Evolutionary conservation across 2,888 invertebrate genomes (phyloP).

Genomic region (Euproctis similis): DNA sequence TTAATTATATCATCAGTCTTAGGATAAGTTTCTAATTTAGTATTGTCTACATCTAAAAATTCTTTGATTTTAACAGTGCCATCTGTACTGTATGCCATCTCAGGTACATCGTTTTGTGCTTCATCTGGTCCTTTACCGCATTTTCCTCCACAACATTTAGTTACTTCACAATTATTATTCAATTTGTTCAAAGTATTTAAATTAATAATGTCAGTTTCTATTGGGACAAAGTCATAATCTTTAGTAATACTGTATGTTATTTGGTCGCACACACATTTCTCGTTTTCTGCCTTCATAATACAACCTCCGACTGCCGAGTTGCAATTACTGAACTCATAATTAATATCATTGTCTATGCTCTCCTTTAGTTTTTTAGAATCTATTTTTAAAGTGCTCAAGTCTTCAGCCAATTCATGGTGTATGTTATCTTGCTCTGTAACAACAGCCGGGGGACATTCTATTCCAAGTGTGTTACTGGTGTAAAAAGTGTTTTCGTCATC

Average conservation of each 20-base stretch:
- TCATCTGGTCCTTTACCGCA: slow-evolving; percentile 10
- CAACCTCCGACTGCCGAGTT: slow-evolving; percentile 41
- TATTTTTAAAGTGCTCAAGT: neutral
- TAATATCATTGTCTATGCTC: neutral
- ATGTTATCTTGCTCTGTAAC: neutral
- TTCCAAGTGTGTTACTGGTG: neutral
- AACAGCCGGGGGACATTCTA: too few species aligned
- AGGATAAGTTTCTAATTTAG: slow-evolving; percentile 5
- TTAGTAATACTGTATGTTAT: slow-evolving; percentile 26
- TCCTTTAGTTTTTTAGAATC: neutral
- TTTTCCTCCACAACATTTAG: slow-evolving; percentile 33
- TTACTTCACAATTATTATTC: slow-evolving; percentile 28
- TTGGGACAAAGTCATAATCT: slow-evolving; percentile 25
- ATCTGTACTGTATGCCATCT: slow-evolving; percentile 41
- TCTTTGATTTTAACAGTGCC: slow-evolving; percentile 55
- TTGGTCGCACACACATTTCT: slow-evolving; percentile 42
- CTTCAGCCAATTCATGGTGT: neutral
- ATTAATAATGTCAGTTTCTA: slow-evolving; percentile 12
- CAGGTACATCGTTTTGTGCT: slow-evolving; percentile 20
- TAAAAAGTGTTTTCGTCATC: neutral
- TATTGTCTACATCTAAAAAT: slow-evolving; percentile 41
- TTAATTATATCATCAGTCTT: too few species aligned
- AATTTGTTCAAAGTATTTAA: slow-evolving; percentile 8
- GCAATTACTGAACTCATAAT: slow-evolving; percentile 28
- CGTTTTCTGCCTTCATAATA: slow-evolving; percentile 30